These are phyloP conservation scores for Conopomorpha cramerella DNA, from an alignment of 1,140 invertebrate genomes.

Conservation along the genomic window DNA sequence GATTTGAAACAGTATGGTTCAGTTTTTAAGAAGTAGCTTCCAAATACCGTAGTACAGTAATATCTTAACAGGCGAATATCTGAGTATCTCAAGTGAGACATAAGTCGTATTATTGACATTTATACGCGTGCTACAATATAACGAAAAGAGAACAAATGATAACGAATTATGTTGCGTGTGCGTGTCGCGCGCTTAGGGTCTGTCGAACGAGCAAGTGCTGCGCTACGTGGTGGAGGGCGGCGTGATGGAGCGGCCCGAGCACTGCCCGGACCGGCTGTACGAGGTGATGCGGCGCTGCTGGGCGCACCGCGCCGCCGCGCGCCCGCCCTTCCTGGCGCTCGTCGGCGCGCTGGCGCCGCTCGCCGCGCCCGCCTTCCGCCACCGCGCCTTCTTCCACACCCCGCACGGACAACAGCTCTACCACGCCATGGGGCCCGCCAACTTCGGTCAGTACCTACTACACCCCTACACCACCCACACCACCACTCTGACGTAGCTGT, in stretches of 20 bases:
- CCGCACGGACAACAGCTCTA: slow-evolving; percentile 64
- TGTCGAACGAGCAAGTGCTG: slow-evolving; percentile 78
- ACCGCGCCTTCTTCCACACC: slow-evolving; percentile 81
- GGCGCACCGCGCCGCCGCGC: slow-evolving; percentile 70
- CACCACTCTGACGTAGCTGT: too few relatives aligned
- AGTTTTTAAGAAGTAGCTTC: too few relatives aligned
- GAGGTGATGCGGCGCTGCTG: slow-evolving; percentile 89
- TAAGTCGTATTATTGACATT: too few relatives aligned
- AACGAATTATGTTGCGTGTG: neutral
- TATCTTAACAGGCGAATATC: too few relatives aligned
- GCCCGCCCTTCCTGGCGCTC: slow-evolving; percentile 86
- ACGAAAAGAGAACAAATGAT: too few relatives aligned
- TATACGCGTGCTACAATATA: too few relatives aligned
- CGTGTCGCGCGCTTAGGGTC: slow-evolving; percentile 45
- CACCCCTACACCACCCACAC: too few relatives aligned
- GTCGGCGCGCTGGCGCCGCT: slow-evolving; percentile 68
- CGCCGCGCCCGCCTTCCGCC: slow-evolving; percentile 65
- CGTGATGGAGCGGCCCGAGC: slow-evolving; percentile 90
- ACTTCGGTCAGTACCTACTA: slow-evolving; percentile 19
- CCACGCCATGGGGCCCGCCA: too few relatives aligned
- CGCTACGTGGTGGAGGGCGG: slow-evolving; percentile 89
- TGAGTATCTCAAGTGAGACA: too few relatives aligned
- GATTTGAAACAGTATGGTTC: too few relatives aligned
- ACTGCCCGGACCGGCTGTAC: slow-evolving; percentile 90
- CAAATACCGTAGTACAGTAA: too few relatives aligned